phyloP scores from a whole-genome alignment of 2,113 vertebrate species.

The Oreochromis niloticus region DNA sequence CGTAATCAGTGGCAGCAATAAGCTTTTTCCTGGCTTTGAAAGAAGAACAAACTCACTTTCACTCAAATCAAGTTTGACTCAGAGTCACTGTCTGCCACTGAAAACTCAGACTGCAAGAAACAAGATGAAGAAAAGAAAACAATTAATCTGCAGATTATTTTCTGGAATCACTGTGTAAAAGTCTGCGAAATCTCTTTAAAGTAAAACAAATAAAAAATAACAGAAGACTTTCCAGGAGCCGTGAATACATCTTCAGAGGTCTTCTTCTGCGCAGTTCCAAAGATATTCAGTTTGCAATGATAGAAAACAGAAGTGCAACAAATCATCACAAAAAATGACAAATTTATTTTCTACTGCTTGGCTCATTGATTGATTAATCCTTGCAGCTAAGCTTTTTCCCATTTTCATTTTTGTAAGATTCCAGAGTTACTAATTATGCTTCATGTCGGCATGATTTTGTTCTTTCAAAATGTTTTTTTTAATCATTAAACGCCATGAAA shows the following conservation, averaged over 20 bases:
- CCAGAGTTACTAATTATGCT: background rate
- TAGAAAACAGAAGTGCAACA: background rate
- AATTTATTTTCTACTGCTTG: rapidly evolving
- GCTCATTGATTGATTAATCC: background rate
- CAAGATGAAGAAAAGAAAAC: background rate
- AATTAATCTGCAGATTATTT: background rate
- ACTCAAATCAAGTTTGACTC: background rate
- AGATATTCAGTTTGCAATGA: background rate
- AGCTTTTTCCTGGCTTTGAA: background rate
- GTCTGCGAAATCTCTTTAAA: background rate
- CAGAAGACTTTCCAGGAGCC: background rate
- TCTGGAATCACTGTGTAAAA: background rate
- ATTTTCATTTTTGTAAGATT: background rate
- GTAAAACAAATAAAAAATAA: background rate
- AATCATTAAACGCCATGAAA: background rate
- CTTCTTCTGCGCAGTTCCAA: background rate
- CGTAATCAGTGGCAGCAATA: background rate
- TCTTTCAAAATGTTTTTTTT: background rate
- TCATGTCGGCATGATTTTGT: background rate
- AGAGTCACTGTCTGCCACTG: background rate
- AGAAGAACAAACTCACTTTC: background rate
- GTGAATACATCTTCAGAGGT: background rate
- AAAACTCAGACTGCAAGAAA: background rate
- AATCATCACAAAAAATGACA: background rate
- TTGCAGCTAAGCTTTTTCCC: background rate